A percentile compares a stretch with the other conserved stretches of the same genome.
Evolutionary conservation across 2,113 vertebrate genomes (phyloP).

Genomic region (Dromas ardeola): DNA sequence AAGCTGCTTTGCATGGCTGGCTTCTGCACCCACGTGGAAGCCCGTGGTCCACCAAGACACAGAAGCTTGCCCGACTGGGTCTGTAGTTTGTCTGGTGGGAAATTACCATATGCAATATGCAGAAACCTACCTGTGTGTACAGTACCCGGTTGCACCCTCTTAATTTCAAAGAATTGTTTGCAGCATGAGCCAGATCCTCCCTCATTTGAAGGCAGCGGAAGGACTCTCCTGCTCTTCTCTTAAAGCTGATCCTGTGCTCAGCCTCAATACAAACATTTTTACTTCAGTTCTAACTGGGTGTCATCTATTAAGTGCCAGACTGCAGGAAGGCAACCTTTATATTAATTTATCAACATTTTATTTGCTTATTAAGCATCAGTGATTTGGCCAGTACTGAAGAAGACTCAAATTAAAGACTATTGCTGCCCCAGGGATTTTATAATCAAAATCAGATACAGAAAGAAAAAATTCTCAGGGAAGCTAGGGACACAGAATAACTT

Average conservation of each 20-base stretch:
- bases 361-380: constrained; percentile 19
- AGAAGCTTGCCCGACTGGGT: not conserved
- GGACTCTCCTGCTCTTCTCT: not conserved
- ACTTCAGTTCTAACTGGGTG: not conserved
- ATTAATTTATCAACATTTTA: constrained; percentile 34
- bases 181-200: not conserved
- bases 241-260: not conserved
- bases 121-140: not conserved
- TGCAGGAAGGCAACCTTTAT: not conserved
- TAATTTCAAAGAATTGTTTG: not conserved
- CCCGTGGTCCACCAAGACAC: not conserved
- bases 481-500: constrained; percentile 14
- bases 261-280: not conserved
- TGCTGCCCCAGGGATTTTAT: constrained; percentile 26
- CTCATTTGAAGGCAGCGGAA: not conserved
- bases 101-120: not conserved
- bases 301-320: not conserved
- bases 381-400: constrained; percentile 4
- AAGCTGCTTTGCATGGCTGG: not conserved
- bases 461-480: constrained; percentile 7
- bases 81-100: constrained; percentile 13
- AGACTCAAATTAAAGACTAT: constrained; percentile 32
- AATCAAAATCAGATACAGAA: constrained; percentile 23
- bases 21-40: constrained; percentile 18
- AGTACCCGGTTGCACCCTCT: not conserved